Evolutionary conservation across 1,140 invertebrate species (phyloP).

Genomic region (Calephelis virginiensis): DNA sequence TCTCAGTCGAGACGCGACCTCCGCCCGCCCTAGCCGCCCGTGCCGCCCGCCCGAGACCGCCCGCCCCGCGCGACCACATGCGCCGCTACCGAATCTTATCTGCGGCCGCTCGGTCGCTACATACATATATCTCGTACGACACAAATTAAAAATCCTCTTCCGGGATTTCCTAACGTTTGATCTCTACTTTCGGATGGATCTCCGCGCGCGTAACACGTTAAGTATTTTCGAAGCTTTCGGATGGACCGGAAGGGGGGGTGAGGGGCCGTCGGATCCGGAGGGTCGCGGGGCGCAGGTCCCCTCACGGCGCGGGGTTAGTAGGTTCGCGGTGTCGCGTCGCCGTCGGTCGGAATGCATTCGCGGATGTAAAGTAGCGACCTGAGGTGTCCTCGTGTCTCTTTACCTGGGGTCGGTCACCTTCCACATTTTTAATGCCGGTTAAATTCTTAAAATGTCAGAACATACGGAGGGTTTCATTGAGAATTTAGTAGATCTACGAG

Average conservation of each 20-base stretch:
- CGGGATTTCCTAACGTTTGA: slow-evolving; percentile 30
- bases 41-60: slow-evolving; percentile 44
- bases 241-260: slow-evolving; percentile 68
- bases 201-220: slow-evolving; percentile 59
- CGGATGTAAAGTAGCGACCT: slow-evolving; percentile 73
- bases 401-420: slow-evolving; percentile 68
- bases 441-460: slow-evolving; percentile 31
- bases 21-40: slow-evolving; percentile 68
- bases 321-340: slow-evolving; percentile 74
- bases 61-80: slow-evolving; percentile 60
- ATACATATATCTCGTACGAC: slow-evolving; percentile 26
- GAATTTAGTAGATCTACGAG: slow-evolving; percentile 28
- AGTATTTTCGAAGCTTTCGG: slow-evolving; percentile 74
- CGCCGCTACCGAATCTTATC: slow-evolving; percentile 34
- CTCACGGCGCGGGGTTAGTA: slow-evolving; percentile 72
- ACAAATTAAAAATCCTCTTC: slow-evolving; percentile 22
- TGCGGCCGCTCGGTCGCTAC: slow-evolving; percentile 14
- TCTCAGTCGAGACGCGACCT: slow-evolving; percentile 76
- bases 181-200: slow-evolving; percentile 29
- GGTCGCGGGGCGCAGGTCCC: slow-evolving; percentile 71
- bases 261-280: slow-evolving; percentile 62
- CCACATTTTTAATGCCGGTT: slow-evolving; percentile 27
- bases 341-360: slow-evolving; percentile 76
- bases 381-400: slow-evolving; percentile 66
- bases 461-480: slow-evolving; percentile 9